Base-by-base conservation (phyloP, 2,113 vertebrate species). In the Solea solea region DNA sequence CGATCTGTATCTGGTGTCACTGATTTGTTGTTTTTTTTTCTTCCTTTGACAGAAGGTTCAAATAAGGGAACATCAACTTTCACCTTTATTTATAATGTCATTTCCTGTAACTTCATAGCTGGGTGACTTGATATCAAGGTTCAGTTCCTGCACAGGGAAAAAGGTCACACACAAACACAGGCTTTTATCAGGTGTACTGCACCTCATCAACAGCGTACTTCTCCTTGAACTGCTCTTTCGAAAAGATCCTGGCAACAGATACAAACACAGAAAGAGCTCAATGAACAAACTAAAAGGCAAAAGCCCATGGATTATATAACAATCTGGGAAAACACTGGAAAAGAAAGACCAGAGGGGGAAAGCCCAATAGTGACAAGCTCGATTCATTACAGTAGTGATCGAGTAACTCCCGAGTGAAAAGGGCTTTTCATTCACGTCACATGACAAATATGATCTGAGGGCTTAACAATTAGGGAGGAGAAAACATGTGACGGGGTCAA, bases 121-220 rank as follows among this genome's bases (percentile, higher is more conserved):
- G 44, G 8, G 9, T 45, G 44, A 10, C 44, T 45, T 45, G 3
- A 12, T 45, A 45, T 3, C 8, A 45, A 45, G 44, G 44, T 45
- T 45, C 44, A 45, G 44, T 63, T 61, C 53, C 40, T 60, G 57
- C 40, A 69, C n/a, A 52, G 48, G 6, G 8, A 76, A 74, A 65
- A 78, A 28, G n/a, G 48, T 63, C 64, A 46, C n/a, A 8, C 44
- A 8, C 16, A 59, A 39, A 50, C 40, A 11, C 9, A 21, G 3
- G 52, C 25, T 10, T 4, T 42, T 8, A 62, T 0, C 84, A 88
- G 63, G 93, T 73, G 69, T 95, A 95, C 9, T 94, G 91, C 48
- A 95, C 95, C 61, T 96, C 95, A 58, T 97, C 93, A 45, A 98
- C 91, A 0, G 92, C 92, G 0, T 99, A 99, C 67, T 98, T 99